Evolutionary conservation across 2,888 invertebrate genomes (phyloP).

Genomic region (Metalampra italica): DNA sequence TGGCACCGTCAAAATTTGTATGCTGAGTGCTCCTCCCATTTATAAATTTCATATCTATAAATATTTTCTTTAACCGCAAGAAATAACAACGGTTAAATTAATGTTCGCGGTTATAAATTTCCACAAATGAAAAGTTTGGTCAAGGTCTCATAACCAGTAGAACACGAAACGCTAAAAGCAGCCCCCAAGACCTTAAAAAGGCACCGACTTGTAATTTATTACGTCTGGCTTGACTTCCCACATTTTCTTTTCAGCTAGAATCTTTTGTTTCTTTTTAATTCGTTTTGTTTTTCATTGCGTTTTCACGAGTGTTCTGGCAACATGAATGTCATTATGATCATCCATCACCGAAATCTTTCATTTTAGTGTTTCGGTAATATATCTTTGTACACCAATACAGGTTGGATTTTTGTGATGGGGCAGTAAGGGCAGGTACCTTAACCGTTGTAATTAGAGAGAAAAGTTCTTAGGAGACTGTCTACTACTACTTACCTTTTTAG

Average conservation of each 20-base stretch:
- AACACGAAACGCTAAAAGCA: neutral
- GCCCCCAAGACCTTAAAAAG: constrained; percentile 12
- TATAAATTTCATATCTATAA: neutral
- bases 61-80: neutral
- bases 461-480: too few species aligned
- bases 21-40: neutral
- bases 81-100: neutral
- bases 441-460: too few species aligned
- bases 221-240: constrained; percentile 41
- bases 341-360: too few species aligned
- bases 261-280: constrained; percentile 16
- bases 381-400: too few species aligned
- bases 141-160: neutral
- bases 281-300: neutral
- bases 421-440: too few species aligned
- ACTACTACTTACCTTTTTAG: too few species aligned
- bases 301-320: neutral
- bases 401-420: too few species aligned
- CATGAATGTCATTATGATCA: too few species aligned
- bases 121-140: neutral
- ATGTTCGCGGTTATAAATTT: neutral
- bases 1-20: neutral
- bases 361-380: too few species aligned
- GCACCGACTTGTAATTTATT: constrained; percentile 42
- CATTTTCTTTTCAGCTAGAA: constrained; percentile 21